Base-by-base conservation (phyloP, 2,888 invertebrate genomes). In the Tuta absoluta region DNA sequence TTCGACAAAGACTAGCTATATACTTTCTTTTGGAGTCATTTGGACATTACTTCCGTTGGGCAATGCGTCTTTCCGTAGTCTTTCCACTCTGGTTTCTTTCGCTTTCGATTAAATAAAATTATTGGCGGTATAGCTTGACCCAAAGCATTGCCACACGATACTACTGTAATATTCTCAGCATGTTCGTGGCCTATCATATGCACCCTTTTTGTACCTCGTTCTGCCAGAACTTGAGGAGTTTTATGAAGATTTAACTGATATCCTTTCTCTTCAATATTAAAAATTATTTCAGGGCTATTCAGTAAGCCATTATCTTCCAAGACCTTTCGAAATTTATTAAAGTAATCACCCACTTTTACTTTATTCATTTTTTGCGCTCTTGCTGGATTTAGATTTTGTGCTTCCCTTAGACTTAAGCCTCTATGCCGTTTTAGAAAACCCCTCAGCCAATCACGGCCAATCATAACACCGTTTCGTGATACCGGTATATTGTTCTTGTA, bases 401-500 rank as follows among this genome's bases (percentile, higher is more conserved):
- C 69, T 69, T 72, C 71, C 53, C 68, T 64, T 53, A 57, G 59
- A 37, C 68, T 59, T 38, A 72, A n/a, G 48, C 71, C 65, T 19
- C 67, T 67, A 49, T 70, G 65, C 59, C 70, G 62, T 65, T 65
- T 63, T 28, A 67, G 56, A 65, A 64, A 67, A 56, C 41, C 41
- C 45, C 51, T 68, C 5, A 71, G 58, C 70, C 71, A 71, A 24
- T 67, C 62, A 41, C 65, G 65, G 17, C 38, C 65, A 56, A 24
- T 24, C 23, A 56, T 56, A 4, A 49, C 28, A 4, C 28, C 28
- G 2, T 5, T 28, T 28, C 28, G 2, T 2, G 28, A 28, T 28
- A 5, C 5, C 5, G 28, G 28, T 28, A 28, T 28, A 28, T 28
- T 28, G 28, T 28, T 28, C 5, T 28, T 5, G 5, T 28, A 2